These are phyloP conservation scores for Nothoprocta pentlandii DNA, from an alignment of 2,113 vertebrate genomes.

Conservation along the genomic window DNA sequence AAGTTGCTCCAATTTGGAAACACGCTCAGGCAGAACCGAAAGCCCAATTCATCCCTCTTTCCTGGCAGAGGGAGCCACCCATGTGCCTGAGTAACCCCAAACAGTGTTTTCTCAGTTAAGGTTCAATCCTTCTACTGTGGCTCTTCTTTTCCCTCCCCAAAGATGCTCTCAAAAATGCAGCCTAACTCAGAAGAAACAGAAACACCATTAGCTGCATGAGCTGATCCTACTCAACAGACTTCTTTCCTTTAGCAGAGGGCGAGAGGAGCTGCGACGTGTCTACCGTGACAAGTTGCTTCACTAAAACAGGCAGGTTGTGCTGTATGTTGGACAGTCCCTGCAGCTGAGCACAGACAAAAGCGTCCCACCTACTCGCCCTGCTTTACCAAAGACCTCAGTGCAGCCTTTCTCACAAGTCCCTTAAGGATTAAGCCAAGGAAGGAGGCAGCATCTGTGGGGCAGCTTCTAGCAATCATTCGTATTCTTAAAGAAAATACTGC, in stretches of 20 bases:
- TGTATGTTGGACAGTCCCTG: neutral
- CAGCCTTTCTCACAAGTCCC: neutral
- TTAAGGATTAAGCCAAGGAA: neutral
- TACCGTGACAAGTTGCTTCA: neutral
- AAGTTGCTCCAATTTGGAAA: neutral
- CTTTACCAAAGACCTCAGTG: neutral
- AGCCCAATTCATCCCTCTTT: neutral
- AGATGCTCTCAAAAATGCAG: neutral
- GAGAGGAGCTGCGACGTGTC: neutral
- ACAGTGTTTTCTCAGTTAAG: neutral
- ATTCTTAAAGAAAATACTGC: neutral
- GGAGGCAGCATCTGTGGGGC: neutral
- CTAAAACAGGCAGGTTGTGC: neutral
- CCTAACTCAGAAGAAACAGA: neutral
- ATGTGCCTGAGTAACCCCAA: accelerated
- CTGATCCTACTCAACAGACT: neutral
- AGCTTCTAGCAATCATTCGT: neutral
- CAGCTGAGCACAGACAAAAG: neutral
- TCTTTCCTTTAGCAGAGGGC: neutral
- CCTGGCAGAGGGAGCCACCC: neutral
- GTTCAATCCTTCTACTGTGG: neutral
- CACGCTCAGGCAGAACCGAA: neutral
- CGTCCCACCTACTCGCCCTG: neutral
- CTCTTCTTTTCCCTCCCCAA: accelerated
- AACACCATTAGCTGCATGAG: neutral